Evolutionary conservation across 1,140 invertebrate species (phyloP), one percentile per base, ranked within the genome.

Genomic region (Rhagoletis zephyria): DNA sequence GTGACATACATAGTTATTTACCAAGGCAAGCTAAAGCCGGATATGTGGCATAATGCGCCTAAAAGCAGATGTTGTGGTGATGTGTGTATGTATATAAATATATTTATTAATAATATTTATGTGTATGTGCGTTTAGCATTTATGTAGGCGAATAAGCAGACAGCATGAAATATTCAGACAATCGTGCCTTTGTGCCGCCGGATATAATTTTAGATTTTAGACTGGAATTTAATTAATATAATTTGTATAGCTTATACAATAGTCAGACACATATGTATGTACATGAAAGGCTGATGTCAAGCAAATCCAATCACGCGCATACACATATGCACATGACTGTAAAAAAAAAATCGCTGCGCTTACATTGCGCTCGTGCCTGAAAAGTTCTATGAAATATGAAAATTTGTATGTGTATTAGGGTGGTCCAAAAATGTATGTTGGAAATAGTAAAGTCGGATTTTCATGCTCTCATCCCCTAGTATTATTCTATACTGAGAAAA

Each of bases 151-250:
- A 6, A 14, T 45, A 14, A 2, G 67, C 40, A 74, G 14, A n/a
- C 42, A 74, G n/a, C 40, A n/a, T n/a, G n/a, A 48, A 74, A 48
- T 74, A 74, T 48, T 74, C 40, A 74, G 42, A 74, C 42, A 48
- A 40, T 48, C 30, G 10, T 45, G 14, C 67, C 14, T 3, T 48
- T 74, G 12, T 74, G 67, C 9, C 10, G 14, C 45, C 67, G 45
- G 14, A 74, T 45, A 74, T 48, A 74, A 74, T 74, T 74, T 74
- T 45, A 42, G 3, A 74, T 74, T 74, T 74, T 42, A 74, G 45
- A 74, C 12, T 48, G 67, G 67, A 74, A 74, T 74, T 74, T 74
- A 45, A 74, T 74, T 74, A 74, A 74, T 74, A 45, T 74, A 74
- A 48, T 74, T 16, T 74, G 42, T 42, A 74, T 45, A 16, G 12